Conservation (phyloP, 2,888 invertebrate species). For the Lasioglossum zephyrum region DNA sequence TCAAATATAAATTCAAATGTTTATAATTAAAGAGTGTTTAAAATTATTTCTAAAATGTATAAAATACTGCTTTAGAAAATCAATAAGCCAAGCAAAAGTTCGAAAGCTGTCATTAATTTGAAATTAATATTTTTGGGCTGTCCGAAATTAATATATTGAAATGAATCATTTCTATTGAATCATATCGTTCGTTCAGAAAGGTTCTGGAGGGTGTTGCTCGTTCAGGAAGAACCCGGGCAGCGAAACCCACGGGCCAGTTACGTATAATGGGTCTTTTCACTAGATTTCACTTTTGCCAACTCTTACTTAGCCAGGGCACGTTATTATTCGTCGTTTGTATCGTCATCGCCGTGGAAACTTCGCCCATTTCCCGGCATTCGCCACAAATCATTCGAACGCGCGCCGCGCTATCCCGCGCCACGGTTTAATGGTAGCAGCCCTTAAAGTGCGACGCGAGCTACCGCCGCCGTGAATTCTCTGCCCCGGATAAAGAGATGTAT, state of each 20-base stretch:
- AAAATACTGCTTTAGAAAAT: no score
- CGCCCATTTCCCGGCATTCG: conserved; percentile 35
- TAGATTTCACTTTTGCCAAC: conserved; percentile 33
- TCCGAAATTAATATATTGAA: no score
- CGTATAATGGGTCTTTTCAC: conserved; percentile 33
- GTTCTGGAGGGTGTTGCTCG: background rate
- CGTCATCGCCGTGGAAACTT: conserved; percentile 28
- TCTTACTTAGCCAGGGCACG: conserved; percentile 24
- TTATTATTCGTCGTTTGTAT: conserved; percentile 35
- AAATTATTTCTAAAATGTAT: no score
- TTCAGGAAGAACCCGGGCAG: background rate
- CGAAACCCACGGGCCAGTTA: background rate
- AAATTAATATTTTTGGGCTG: no score
- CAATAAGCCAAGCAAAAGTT: no score
- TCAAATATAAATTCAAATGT: no score
- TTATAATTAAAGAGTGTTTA: no score
- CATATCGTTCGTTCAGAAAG: background rate
- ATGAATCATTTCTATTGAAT: no score
- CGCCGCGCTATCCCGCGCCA: background rate
- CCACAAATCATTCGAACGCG: conserved; percentile 31
- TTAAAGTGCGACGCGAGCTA: conserved; percentile 50
- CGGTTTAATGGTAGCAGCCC: conserved; percentile 30
- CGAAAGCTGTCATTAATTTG: no score
- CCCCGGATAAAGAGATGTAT: conserved; percentile 60
- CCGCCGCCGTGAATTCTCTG: conserved; percentile 59